Conservation (phyloP, 2,888 invertebrate species). For the Campoplex nolae region DNA sequence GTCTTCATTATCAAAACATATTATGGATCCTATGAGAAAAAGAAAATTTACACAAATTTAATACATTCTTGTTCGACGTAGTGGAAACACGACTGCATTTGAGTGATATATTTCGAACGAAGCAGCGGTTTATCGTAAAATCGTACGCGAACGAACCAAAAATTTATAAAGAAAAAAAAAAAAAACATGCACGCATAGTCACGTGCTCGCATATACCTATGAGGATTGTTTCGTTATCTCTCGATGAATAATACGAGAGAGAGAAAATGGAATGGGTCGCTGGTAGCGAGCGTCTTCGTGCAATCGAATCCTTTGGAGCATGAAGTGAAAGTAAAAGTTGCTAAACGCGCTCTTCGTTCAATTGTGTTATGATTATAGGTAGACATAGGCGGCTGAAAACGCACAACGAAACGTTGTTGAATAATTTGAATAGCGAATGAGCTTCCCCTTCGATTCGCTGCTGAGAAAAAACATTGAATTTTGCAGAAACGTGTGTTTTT, state of each 20-base stretch:
- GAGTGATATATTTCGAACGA: no score
- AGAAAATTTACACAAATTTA: no score
- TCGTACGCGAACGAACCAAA: no score
- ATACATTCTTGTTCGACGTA: no score
- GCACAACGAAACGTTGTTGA: neutral
- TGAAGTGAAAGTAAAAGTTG: conserved; percentile 67
- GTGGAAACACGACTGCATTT: no score
- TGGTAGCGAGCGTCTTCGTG: neutral
- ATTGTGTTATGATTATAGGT: neutral
- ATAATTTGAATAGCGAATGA: neutral
- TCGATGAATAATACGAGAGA: neutral
- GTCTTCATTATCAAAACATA: neutral
- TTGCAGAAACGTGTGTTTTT: neutral
- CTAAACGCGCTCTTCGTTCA: neutral
- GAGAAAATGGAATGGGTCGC: conserved; percentile 16
- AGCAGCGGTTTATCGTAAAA: neutral
- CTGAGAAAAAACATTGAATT: neutral
- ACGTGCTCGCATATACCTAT: neutral
- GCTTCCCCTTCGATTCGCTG: neutral
- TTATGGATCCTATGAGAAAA: neutral
- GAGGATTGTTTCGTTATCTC: neutral
- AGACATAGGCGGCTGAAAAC: neutral
- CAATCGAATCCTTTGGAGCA: conserved; percentile 62
- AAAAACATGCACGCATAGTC: neutral
- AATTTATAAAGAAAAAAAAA: no score